Percentiles rank a stretch among this genome's conserved stretches.
Conservation (phyloP, 2,888 invertebrate species). For the Cryptocephalus primarius region DNA sequence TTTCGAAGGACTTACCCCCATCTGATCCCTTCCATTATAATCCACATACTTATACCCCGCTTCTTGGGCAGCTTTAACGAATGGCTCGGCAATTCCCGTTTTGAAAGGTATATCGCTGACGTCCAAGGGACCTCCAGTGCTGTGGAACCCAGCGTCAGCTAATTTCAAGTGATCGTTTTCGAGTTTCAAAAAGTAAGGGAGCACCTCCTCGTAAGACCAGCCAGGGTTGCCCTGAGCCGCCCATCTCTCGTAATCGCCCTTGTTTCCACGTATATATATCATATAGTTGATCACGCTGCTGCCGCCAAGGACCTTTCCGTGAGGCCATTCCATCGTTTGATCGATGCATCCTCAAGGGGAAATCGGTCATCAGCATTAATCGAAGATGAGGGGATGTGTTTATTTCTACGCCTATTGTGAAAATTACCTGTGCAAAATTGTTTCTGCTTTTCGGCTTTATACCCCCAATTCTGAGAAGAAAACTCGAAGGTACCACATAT, state of each 20-base stretch:
- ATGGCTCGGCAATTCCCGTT: slow-evolving; percentile 41
- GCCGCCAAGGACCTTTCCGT: slow-evolving; percentile 40
- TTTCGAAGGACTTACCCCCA: slow-evolving; percentile 39
- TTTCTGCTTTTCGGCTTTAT: slow-evolving; percentile 1
- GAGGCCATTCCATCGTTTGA: neutral
- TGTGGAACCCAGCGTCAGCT: slow-evolving; percentile 29
- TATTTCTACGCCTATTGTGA: no score
- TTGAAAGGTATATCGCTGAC: slow-evolving; percentile 31
- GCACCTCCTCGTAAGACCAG: slow-evolving; percentile 40
- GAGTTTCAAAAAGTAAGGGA: slow-evolving; percentile 36
- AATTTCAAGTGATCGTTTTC: slow-evolving; percentile 28
- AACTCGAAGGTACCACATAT: slow-evolving; percentile 2
- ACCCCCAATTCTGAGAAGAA: slow-evolving; percentile 6
- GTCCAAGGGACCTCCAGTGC: slow-evolving; percentile 33
- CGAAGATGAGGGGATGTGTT: no score
- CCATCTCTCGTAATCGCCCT: slow-evolving; percentile 62
- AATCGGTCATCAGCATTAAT: no score
- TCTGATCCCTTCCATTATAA: slow-evolving; percentile 51
- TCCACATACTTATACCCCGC: slow-evolving; percentile 58
- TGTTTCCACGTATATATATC: slow-evolving; percentile 52
- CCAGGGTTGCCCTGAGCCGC: slow-evolving; percentile 43
- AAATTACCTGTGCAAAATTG: slow-evolving; percentile 3
- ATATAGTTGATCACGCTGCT: slow-evolving; percentile 80
- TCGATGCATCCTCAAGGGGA: no score
- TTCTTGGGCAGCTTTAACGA: slow-evolving; percentile 46